Percentiles rank a stretch among this genome's conserved stretches.
phyloP scores from a whole-genome alignment of 1,140 invertebrate genomes.

The Patella vulgata region DNA sequence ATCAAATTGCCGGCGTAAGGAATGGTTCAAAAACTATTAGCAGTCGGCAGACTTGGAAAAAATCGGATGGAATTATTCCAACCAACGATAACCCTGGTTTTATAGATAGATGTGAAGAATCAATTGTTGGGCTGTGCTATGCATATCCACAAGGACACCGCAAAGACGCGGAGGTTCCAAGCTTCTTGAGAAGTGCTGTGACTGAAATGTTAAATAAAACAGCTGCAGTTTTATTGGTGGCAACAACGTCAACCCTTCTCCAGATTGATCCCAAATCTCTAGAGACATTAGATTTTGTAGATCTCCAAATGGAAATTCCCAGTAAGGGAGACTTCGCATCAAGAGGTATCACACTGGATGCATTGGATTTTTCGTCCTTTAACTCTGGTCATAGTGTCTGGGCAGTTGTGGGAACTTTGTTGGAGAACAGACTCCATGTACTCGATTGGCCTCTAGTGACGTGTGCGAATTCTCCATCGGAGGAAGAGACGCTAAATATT shows the following conservation, averaged over 20 bases:
- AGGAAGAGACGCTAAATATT: background rate
- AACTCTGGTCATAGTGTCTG: slow-evolving; percentile 38
- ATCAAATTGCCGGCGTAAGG: slow-evolving; percentile 4
- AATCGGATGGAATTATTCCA: slow-evolving; percentile 10
- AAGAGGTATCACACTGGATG: slow-evolving; percentile 22
- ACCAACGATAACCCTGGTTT: slow-evolving; percentile 10
- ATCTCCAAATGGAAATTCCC: slow-evolving; percentile 31
- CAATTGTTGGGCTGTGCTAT: slow-evolving; percentile 48
- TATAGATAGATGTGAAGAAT: slow-evolving; percentile 13
- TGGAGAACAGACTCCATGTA: slow-evolving; percentile 53
- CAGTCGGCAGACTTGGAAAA: slow-evolving; percentile 46
- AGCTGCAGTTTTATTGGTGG: slow-evolving; percentile 48
- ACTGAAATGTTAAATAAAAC: slow-evolving; percentile 33
- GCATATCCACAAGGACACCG: slow-evolving; percentile 9
- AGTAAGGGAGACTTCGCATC: slow-evolving; percentile 2
- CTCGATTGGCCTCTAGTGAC: slow-evolving; percentile 44
- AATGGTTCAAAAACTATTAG: slow-evolving; percentile 51
- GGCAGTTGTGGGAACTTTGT: slow-evolving; percentile 55
- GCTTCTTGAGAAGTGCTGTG: slow-evolving; percentile 7
- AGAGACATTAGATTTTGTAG: slow-evolving; percentile 37
- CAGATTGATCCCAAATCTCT: slow-evolving; percentile 57
- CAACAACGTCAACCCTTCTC: slow-evolving; percentile 50
- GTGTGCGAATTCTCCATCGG: background rate
- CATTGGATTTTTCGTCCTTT: slow-evolving; percentile 38
- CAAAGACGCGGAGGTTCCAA: background rate